Evolutionary conservation across 1,140 invertebrate genomes (phyloP).

Genomic region (Riptortus pedestris): DNA sequence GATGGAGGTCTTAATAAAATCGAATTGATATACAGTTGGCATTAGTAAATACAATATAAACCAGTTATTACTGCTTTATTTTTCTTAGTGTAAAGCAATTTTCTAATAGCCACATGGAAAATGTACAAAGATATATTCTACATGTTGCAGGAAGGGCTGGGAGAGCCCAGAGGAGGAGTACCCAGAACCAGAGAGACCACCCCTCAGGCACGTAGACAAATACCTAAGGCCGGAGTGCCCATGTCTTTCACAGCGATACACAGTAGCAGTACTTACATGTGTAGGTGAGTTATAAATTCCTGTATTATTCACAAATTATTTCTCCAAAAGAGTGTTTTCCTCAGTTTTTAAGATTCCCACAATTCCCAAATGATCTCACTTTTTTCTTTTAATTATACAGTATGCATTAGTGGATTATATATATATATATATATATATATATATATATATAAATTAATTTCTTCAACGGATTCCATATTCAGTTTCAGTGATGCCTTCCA

Average conservation of each 20-base stretch:
- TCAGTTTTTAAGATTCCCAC: not conserved
- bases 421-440: too few species aligned
- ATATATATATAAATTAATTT: too few species aligned
- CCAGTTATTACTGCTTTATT: too few species aligned
- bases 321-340: not conserved
- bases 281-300: slow-evolving; percentile 44
- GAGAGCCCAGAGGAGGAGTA: slow-evolving; percentile 24
- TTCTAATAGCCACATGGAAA: too few species aligned
- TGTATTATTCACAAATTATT: slow-evolving; percentile 4
- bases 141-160: slow-evolving; percentile 25
- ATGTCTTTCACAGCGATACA: slow-evolving; percentile 76
- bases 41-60: too few species aligned
- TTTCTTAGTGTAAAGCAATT: too few species aligned
- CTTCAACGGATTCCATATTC: too few species aligned
- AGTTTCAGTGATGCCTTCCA: too few species aligned
- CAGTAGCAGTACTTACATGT: slow-evolving; percentile 73
- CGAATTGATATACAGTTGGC: too few species aligned
- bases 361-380: slow-evolving; percentile 4
- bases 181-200: slow-evolving; percentile 58
- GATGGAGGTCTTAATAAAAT: too few species aligned
- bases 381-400: not conserved
- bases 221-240: slow-evolving; percentile 79
- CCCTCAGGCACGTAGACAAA: slow-evolving; percentile 74
- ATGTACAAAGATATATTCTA: too few species aligned
- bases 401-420: not conserved